Evolutionary conservation across 2,113 vertebrate genomes (phyloP), one percentile per base, ranked within the genome.

Genomic region (Dipodomys ordii): DNA sequence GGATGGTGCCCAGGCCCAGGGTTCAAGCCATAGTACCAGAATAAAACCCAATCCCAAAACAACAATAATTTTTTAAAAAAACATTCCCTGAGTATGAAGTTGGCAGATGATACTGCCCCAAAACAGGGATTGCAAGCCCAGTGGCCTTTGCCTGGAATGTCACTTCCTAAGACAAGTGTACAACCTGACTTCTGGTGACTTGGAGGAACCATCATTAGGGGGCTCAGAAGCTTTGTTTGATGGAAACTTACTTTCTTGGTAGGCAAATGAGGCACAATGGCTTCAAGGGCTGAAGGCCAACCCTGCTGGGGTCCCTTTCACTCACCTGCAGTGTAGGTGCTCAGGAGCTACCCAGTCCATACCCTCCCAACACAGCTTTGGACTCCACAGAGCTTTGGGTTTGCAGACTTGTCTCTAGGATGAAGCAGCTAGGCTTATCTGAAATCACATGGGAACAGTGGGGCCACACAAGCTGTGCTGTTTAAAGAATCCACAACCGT

Each of bases 131-230:
- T 67, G 39, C 6, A 71, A 53, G n/a, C 16, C 7, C 22, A n/a
- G 9, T 0, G 68, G 64, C 39, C 30, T 30, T 65, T 35, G 1
- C 2, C 0, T 71, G 30, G 32, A 6, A 27, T 22, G 25, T 39
- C 6, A 4, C 73, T 85, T 81, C 35, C 87, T 60, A 19, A 57
- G 76, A 25, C 53, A 39, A 87, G 46, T 3, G 23, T 28, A 39
- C 53, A n/a, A 32, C 49, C 23, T 81, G 62, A 80, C 49, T 71
- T 84, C 82, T 32, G 9, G 30, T 65, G 46, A 35, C 8, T 23
- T 18, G 32, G 12, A 11, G 23, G 72, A 20, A 69, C 18, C 15
- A 15, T 9, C 4, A 12, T 0, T 27, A 44, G 10, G 25, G 57
- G 64, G 23, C 27, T 74, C 46, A 57, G 15, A 57, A 68, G 25